Evolutionary conservation across 2,113 vertebrate genomes (phyloP).

Genomic region (Vicugna pacos): DNA sequence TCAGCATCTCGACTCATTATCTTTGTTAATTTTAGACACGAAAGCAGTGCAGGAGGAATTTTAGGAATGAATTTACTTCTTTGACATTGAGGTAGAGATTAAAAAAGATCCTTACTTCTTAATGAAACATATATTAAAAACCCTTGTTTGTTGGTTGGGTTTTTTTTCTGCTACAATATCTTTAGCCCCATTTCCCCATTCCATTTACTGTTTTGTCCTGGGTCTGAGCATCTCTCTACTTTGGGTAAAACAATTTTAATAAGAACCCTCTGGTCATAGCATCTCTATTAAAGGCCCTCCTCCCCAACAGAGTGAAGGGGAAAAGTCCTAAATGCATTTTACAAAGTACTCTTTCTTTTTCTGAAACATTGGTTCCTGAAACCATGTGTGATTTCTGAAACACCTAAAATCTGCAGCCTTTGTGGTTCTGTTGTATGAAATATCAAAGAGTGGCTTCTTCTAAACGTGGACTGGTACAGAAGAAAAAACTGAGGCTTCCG

Average conservation of each 20-base stretch:
- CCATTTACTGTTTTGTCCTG: neutral
- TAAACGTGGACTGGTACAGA: neutral
- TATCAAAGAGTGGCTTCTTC: neutral
- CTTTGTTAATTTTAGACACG: slow-evolving; percentile 3
- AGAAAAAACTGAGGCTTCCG: neutral
- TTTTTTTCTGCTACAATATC: neutral
- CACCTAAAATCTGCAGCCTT: neutral
- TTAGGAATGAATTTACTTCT: neutral
- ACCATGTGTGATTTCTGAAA: neutral
- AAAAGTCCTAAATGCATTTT: neutral
- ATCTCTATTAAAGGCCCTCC: neutral
- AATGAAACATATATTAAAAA: neutral
- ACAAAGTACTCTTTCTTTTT: neutral
- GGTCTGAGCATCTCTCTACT: neutral
- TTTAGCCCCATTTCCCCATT: neutral
- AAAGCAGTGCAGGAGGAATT: neutral
- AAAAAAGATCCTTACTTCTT: neutral
- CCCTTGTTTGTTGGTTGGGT: neutral
- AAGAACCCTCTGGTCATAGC: neutral
- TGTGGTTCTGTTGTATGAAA: neutral
- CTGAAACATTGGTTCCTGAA: neutral
- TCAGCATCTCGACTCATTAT: neutral
- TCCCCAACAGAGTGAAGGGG: neutral
- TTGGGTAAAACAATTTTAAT: neutral
- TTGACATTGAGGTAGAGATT: neutral